Evolutionary conservation across 2,797 vertebrate species (phyloP).

Genomic region (Macropodus opercularis): DNA sequence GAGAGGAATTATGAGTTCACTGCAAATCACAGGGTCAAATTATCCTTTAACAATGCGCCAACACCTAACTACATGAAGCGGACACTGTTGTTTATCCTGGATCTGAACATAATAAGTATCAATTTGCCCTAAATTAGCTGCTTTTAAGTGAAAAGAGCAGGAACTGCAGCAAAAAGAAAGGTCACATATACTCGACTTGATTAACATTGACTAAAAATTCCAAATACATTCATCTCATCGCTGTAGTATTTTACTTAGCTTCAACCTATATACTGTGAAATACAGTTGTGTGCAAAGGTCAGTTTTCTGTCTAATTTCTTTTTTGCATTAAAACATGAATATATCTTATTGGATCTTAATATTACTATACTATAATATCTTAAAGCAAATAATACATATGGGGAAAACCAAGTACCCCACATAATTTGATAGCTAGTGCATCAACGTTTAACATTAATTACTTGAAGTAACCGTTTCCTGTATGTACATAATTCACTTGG

Average conservation of each 20-base stretch:
- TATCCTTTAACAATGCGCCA: neutral
- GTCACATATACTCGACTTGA: neutral
- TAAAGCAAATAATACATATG: too few relatives aligned
- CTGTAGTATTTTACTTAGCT: slow-evolving; percentile 1
- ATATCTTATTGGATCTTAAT: too few relatives aligned
- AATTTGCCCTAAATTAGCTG: neutral
- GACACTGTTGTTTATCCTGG: neutral
- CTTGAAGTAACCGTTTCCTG: too few relatives aligned
- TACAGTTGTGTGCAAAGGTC: too few relatives aligned
- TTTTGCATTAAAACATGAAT: too few relatives aligned
- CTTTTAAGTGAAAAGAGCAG: neutral
- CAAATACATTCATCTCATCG: neutral
- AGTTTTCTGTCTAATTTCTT: too few relatives aligned
- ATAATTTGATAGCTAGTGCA: too few relatives aligned
- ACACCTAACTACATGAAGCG: neutral
- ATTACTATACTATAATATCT: too few relatives aligned
- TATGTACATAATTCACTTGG: too few relatives aligned
- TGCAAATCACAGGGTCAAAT: neutral
- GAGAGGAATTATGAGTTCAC: neutral
- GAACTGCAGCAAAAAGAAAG: neutral
- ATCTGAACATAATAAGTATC: neutral
- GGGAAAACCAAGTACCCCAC: too few relatives aligned
- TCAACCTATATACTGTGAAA: neutral
- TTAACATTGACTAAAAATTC: neutral
- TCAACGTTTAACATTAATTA: too few relatives aligned